Evolutionary conservation across 2,888 invertebrate species (phyloP).

Genomic region (Chrysolina americana): DNA sequence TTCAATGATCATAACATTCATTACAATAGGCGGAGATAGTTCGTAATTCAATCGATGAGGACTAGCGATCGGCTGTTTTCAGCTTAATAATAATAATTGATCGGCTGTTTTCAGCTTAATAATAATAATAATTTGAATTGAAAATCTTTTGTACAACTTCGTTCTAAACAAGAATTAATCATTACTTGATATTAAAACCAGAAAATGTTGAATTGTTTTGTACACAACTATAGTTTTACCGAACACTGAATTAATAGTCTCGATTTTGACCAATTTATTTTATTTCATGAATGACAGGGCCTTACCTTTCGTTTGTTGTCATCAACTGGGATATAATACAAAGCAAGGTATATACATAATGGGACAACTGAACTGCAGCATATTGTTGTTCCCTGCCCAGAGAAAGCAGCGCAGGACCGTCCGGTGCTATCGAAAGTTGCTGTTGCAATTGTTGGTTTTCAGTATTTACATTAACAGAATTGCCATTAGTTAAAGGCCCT

Average conservation of each 20-base stretch:
- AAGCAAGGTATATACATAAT: constrained; percentile 88
- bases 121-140: neutral
- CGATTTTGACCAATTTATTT: neutral
- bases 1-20: too few relatives aligned
- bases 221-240: neutral
- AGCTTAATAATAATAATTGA: neutral
- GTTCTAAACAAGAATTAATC: too few relatives aligned
- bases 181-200: too few relatives aligned
- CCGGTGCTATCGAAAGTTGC: constrained; percentile 59
- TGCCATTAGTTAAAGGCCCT: constrained; percentile 68
- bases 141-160: too few relatives aligned
- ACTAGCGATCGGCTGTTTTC: neutral
- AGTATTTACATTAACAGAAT: constrained; percentile 54
- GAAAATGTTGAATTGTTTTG: too few relatives aligned
- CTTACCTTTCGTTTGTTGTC: constrained; percentile 86
- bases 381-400: constrained; percentile 77
- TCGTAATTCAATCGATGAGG: neutral
- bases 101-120: neutral
- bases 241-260: neutral
- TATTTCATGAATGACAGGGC: neutral
- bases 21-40: too few relatives aligned
- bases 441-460: constrained; percentile 50
- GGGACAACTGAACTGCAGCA: constrained; percentile 86
- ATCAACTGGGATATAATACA: constrained; percentile 92
- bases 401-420: constrained; percentile 69